Evolutionary conservation across 2,888 invertebrate species (phyloP).

Genomic region (Gnatocerus cornutus): DNA sequence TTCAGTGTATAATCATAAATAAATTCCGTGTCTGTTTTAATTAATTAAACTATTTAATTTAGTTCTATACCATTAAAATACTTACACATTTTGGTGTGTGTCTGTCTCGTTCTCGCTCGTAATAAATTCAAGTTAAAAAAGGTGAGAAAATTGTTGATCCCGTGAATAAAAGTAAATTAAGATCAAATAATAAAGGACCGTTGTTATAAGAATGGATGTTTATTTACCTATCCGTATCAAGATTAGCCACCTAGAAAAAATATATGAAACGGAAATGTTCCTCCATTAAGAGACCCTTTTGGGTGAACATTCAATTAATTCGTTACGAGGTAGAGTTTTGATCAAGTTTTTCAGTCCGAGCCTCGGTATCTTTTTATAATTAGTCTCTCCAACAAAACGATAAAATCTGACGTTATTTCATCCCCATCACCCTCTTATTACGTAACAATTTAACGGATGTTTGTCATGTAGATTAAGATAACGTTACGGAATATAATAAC

Average conservation of each 20-base stretch:
- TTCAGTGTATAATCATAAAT: slow-evolving; percentile 33
- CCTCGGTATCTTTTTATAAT: slow-evolving; percentile 37
- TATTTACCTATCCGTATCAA: slow-evolving; percentile 48
- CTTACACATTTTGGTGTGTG: slow-evolving; percentile 26
- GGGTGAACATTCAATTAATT: slow-evolving; percentile 53
- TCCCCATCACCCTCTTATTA: slow-evolving; percentile 59
- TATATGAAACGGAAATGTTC: slow-evolving; percentile 56
- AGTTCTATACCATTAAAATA: slow-evolving; percentile 35
- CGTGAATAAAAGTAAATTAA: slow-evolving; percentile 43
- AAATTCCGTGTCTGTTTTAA: slow-evolving; percentile 44
- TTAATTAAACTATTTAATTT: slow-evolving; percentile 46
- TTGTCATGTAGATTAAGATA: slow-evolving; percentile 64
- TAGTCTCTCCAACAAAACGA: slow-evolving; percentile 21
- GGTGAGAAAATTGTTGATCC: slow-evolving; percentile 26
- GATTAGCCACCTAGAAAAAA: slow-evolving; percentile 49
- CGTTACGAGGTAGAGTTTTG: slow-evolving; percentile 34
- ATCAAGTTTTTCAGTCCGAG: slow-evolving; percentile 26
- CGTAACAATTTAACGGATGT: slow-evolving; percentile 65
- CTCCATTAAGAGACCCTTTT: slow-evolving; percentile 52
- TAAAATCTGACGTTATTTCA: slow-evolving; percentile 41
- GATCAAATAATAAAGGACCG: slow-evolving; percentile 38
- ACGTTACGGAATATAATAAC: slow-evolving; percentile 59
- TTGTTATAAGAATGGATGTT: slow-evolving; percentile 41
- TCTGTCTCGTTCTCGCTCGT: slow-evolving; percentile 6
- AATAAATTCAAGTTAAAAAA: slow-evolving; percentile 10